Evolutionary conservation across 2,888 invertebrate genomes (phyloP).

Genomic region (Leptopilina myrica): DNA sequence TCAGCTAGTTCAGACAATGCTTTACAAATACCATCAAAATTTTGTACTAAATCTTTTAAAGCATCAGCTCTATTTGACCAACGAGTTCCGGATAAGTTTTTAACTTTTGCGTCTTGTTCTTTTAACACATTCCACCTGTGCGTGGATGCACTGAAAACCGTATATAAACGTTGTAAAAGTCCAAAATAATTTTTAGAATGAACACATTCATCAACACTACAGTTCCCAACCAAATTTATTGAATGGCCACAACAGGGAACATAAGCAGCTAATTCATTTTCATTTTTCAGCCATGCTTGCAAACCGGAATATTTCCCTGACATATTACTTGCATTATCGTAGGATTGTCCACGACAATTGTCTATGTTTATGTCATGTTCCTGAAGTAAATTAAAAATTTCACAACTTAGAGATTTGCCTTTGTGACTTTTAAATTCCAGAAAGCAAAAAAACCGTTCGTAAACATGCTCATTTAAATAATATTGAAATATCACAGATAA

Average conservation of each 20-base stretch:
- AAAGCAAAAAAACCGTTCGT: slow-evolving; percentile 58
- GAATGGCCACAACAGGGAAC: slow-evolving; percentile 53
- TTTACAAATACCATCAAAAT: slow-evolving; percentile 52
- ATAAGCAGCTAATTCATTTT: slow-evolving; percentile 47
- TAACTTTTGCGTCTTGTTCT: slow-evolving; percentile 19
- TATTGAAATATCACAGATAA: slow-evolving; percentile 45
- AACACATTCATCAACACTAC: slow-evolving; percentile 56
- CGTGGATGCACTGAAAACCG: too few species aligned
- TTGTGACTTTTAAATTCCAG: slow-evolving; percentile 53
- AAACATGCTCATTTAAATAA: slow-evolving; percentile 28
- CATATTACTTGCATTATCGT: slow-evolving; percentile 59
- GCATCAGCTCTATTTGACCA: slow-evolving; percentile 57
- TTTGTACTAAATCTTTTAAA: slow-evolving; percentile 55
- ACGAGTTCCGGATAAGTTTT: slow-evolving; percentile 48
- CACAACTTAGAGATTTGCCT: slow-evolving; percentile 19
- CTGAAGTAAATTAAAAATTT: slow-evolving; percentile 47
- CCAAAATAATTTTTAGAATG: slow-evolving; percentile 54
- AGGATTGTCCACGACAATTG: slow-evolving; percentile 52
- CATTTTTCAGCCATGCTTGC: slow-evolving; percentile 40
- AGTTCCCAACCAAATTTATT: slow-evolving; percentile 46
- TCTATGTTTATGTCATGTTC: slow-evolving; percentile 51
- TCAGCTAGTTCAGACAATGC: slow-evolving; percentile 51
- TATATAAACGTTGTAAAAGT: slow-evolving; percentile 50
- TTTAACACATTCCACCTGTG: neutral
- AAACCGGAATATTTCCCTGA: slow-evolving; percentile 42